Base-by-base conservation (phyloP, 2,888 invertebrate species). In the Melanchra persicariae region DNA sequence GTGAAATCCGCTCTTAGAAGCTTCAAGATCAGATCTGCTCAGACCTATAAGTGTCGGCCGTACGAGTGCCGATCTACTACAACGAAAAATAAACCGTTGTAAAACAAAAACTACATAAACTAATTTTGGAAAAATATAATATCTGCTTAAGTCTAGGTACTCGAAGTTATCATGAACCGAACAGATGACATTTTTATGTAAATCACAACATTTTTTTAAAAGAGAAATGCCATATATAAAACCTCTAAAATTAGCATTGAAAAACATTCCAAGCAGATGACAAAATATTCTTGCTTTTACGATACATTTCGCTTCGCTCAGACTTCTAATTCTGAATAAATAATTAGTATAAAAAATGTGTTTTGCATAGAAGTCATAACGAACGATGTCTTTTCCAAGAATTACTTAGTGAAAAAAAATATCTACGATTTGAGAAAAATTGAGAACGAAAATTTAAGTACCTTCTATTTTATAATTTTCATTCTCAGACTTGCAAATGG, bases 401-500 rank as follows among this genome's bases (percentile, higher is more conserved):
- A 47, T 24, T n/a, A n/a, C n/a, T n/a, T 47, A 15, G 10, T 9
- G 17, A 45, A 45, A 79, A 67, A 57, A 52, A 34, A 74, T 7
- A 0, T n/a, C n/a, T 15, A 22, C 5, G 15, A 51, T 40, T 57
- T 40, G 8, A 24, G 15, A 40, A 22, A 43, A 62, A 58, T n/a
- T n/a, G n/a, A n/a, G n/a, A n/a, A n/a, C n/a, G n/a, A 79, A 52
- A n/a, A n/a, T 43, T 52, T 8, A 45, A 66, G 64, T 49, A 45
- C 5, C 64, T 64, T 40, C 3, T 30, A 12, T 24, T 72, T 71
- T 72, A 43, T 49, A 57, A 55, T 45, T 22, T 74, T 70, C 22
- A 51, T 52, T 61, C 58, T 59, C 55, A 49, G 65, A 60, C 65
- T 55, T 59, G 67, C 51, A 69, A 83, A 75, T 83, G 15, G 6